Evolutionary conservation across 2,797 vertebrate genomes (phyloP), one percentile per base, ranked within the genome.

Genomic region (Alcedo quadribrachys): DNA sequence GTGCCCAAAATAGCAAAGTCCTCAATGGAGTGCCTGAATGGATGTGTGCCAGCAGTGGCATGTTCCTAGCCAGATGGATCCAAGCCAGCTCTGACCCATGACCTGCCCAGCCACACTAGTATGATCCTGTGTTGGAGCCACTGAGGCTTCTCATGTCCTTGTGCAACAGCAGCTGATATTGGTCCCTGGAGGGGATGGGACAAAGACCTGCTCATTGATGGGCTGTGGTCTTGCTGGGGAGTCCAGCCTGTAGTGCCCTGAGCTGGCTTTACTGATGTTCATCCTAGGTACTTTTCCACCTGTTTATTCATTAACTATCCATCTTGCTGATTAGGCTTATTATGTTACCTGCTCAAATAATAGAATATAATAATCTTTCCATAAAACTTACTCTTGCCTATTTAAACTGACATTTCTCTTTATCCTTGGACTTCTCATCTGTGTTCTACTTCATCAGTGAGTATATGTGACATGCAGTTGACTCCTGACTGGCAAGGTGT

Each of bases 121-220:
- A 1, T 1, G 32, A 51, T 40, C 25, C 40, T 35, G 8, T 6
- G 0, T 35, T n/a, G 50, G 33, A 93, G 43, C 35, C 9, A 4
- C 27, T 3, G 50, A 28, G 33, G 17, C 25, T 81, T 19, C 62
- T 27, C 2, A 0, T 15, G 40, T 22, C 15, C 61, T 50, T 20
- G 28, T 51, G 35, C 27, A 25, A 19, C 37, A 30, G 9, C 1
- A 3, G 25, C 40, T 77, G 53, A 18, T 51, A 48, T 33, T 55
- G 40, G 35, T 62, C 61, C 25, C 42, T 67, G 40, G 28, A 46
- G 48, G 30, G 16, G 14, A 35, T 32, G 48, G 42, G n/a, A 8
- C 0, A 2, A 60, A 71, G 35, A 27, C 27, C 35, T 74, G 1
- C 3, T 17, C 21, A 2, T 20, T 9, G 3, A 1, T 25, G 54